Conservation (phyloP, 2,888 invertebrate species). For the Eupelmus urozonus region DNA sequence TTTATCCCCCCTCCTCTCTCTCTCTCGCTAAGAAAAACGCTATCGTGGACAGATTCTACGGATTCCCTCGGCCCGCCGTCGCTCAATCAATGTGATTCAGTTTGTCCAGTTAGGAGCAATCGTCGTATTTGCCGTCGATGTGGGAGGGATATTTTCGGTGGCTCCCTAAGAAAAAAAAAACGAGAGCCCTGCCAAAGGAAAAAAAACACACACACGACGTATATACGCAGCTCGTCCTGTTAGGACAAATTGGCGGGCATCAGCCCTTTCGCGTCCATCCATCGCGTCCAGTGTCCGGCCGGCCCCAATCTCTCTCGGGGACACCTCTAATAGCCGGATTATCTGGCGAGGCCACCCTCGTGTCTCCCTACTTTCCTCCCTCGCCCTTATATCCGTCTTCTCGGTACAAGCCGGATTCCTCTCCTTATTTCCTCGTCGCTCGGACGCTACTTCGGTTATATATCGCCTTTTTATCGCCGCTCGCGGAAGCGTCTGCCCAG, state of each 20-base stretch:
- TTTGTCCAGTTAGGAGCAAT: constrained; percentile 69
- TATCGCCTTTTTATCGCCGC: constrained; percentile 37
- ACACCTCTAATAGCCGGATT: constrained; percentile 77
- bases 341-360: constrained; percentile 66
- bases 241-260: constrained; percentile 74
- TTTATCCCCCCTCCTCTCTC: too few species aligned
- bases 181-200: constrained; percentile 58
- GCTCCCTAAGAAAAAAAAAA: constrained; percentile 3
- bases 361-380: constrained; percentile 67
- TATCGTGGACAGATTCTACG: constrained; percentile 33
- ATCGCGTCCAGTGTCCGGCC: constrained; percentile 55
- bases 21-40: constrained; percentile 26
- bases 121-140: constrained; percentile 47
- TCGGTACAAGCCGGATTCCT: neutral
- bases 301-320: constrained; percentile 71
- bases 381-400: constrained; percentile 49
- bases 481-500: constrained; percentile 43
- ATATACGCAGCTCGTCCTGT: constrained; percentile 65
- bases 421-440: neutral
- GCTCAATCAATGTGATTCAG: constrained; percentile 76
- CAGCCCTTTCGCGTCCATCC: neutral
- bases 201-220: constrained; percentile 64
- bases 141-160: constrained; percentile 61
- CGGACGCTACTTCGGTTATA: neutral
- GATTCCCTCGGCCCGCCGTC: constrained; percentile 60